Base-by-base conservation (phyloP, 2,888 invertebrate genomes). In the Andrena trimmerana region DNA sequence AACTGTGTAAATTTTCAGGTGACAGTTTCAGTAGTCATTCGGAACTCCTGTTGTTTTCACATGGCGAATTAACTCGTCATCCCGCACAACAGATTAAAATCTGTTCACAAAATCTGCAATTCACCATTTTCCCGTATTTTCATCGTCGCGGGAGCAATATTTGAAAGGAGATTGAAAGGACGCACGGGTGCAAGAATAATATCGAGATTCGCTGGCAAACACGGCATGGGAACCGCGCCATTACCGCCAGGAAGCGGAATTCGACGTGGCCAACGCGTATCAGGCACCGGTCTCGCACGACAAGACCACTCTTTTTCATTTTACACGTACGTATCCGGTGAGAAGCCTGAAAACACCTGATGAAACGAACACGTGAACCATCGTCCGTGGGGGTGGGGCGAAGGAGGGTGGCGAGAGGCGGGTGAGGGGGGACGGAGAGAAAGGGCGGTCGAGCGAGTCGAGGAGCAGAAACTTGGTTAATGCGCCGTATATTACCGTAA, bases 401-500 rank as follows among this genome's bases (percentile, higher is more conserved):
- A n/a, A 10, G 10, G 27, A 27, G 10, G 54, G 48, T 1, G 16
- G 62, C 13, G 31, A 5, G 31, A 5, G 57, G 60, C 20, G 54
- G 5, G 57, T 1, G 33, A 29, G 33, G 13, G 42, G 54, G n/a
- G 24, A 33, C 66, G 70, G 48, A 50, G 71, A 71, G 80, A 65
- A 83, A 57, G 81, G 81, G 72, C 79, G 69, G 73, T 72, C 66
- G 81, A 80, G 68, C 72, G 67, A 82, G 82, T 76, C 84, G 88
- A 84, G 84, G 81, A 81, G 42, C 84, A 83, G 89, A 89, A 89
- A 87, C 86, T 89, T 88, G 84, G 89, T 90, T 89, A 91, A 92
- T 90, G 92, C 88, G 87, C 85, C 86, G 90, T 91, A 92, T 91
- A 89, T 92, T 91, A 91, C 87, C 79, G 90, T 92, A 92, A 92